Evolutionary conservation across 1,140 invertebrate genomes (phyloP).

Genomic region (Bathynomus jamesi): DNA sequence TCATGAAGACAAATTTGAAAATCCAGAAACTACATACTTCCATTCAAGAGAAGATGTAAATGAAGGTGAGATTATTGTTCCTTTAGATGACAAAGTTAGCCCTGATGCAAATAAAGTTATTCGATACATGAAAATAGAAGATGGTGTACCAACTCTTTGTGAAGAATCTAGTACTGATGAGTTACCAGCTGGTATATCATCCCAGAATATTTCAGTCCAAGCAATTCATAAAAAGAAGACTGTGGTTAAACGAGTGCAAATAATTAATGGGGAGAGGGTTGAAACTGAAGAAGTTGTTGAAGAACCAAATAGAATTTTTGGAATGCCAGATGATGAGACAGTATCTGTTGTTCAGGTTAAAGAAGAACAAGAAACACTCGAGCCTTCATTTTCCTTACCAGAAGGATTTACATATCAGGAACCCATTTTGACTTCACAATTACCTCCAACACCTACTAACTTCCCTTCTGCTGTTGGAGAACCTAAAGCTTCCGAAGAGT

Average conservation of each 20-base stretch:
- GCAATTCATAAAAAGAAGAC: constrained; percentile 11
- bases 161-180: background rate
- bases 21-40: background rate
- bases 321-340: constrained; percentile 54
- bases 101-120: background rate
- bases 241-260: constrained; percentile 18
- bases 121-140: background rate
- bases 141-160: background rate
- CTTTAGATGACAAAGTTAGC: background rate
- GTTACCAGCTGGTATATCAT: background rate
- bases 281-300: constrained; percentile 30
- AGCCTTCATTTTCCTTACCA: too few species aligned
- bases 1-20: background rate
- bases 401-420: too few species aligned
- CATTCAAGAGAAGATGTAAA: background rate
- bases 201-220: constrained; percentile 11
- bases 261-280: constrained; percentile 25
- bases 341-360: constrained; percentile 51
- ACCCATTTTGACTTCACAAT: too few species aligned
- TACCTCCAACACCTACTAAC: too few species aligned
- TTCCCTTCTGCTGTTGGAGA: too few species aligned
- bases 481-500: too few species aligned
- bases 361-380: constrained; percentile 42
- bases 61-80: background rate
- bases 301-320: constrained; percentile 41